Conservation (phyloP, 2,888 invertebrate species). For the Sthenelais limicola region DNA sequence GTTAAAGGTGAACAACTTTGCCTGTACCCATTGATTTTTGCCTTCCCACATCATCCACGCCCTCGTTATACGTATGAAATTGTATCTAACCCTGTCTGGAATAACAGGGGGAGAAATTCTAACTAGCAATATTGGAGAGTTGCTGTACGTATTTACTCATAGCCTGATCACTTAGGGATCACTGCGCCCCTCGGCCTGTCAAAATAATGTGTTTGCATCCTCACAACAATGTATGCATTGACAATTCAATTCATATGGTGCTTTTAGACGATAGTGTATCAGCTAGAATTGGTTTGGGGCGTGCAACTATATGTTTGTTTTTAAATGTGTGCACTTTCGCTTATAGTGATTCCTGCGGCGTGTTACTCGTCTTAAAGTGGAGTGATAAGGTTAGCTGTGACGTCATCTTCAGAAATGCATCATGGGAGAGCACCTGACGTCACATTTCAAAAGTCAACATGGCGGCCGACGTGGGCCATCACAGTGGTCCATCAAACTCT, state of each 20-base stretch:
- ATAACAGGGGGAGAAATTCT: too few species aligned
- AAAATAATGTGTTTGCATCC: slow-evolving; percentile 1
- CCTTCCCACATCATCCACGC: too few species aligned
- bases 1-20: too few species aligned
- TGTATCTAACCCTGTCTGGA: too few species aligned
- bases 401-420: slow-evolving; percentile 41
- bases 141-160: slow-evolving; percentile 44
- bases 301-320: too few species aligned
- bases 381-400: slow-evolving; percentile 25
- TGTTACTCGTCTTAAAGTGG: neutral
- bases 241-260: too few species aligned
- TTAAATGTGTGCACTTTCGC: too few species aligned
- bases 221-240: neutral
- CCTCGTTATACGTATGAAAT: too few species aligned
- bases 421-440: slow-evolving; percentile 45
- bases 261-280: too few species aligned
- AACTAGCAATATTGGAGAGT: slow-evolving; percentile 43
- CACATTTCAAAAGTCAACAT: slow-evolving; percentile 46
- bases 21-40: too few species aligned
- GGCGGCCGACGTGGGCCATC: slow-evolving; percentile 41
- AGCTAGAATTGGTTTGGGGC: too few species aligned
- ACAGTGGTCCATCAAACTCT: slow-evolving; percentile 38
- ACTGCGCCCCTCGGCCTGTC: slow-evolving; percentile 19
- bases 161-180: slow-evolving; percentile 28
- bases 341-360: neutral